phyloP scores from a whole-genome alignment of 2,888 invertebrate genomes.

The Lepidochitona cinerea region DNA sequence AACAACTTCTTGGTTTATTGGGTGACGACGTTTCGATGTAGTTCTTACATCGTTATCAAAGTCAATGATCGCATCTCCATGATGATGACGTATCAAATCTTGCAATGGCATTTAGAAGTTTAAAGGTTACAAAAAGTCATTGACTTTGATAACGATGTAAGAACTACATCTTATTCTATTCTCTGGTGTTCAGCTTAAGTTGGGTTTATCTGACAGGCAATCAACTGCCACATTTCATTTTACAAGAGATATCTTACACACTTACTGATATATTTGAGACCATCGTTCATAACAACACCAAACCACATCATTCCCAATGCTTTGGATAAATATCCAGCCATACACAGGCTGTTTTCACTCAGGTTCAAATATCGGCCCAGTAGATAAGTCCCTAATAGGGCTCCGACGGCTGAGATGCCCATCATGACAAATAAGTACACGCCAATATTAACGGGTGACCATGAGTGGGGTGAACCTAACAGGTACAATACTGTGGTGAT shows the following conservation, averaged over 20 bases:
- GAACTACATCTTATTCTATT: too few relatives aligned
- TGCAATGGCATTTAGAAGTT: too few relatives aligned
- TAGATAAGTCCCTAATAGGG: slow-evolving; percentile 53
- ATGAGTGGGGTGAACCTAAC: slow-evolving; percentile 50
- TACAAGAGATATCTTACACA: background rate
- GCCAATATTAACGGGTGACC: slow-evolving; percentile 57
- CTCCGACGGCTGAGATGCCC: slow-evolving; percentile 58
- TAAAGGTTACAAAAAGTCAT: too few relatives aligned
- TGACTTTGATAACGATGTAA: too few relatives aligned
- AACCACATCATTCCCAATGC: slow-evolving; percentile 67
- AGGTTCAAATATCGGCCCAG: slow-evolving; percentile 44
- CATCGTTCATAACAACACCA: slow-evolving; percentile 60
- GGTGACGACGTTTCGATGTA: too few relatives aligned
- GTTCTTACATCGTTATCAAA: too few relatives aligned
- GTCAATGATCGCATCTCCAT: too few relatives aligned
- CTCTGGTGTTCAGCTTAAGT: too few relatives aligned
- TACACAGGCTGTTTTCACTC: slow-evolving; percentile 57
- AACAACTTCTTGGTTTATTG: too few relatives aligned
- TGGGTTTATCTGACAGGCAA: too few relatives aligned
- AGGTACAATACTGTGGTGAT: slow-evolving; percentile 65
- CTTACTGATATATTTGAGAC: background rate
- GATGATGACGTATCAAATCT: too few relatives aligned
- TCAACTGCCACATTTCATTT: too few relatives aligned
- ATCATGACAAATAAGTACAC: slow-evolving; percentile 58
- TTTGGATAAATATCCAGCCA: slow-evolving; percentile 65